Conservation (phyloP, 2,113 vertebrate genomes). For the Lynx canadensis region DNA sequence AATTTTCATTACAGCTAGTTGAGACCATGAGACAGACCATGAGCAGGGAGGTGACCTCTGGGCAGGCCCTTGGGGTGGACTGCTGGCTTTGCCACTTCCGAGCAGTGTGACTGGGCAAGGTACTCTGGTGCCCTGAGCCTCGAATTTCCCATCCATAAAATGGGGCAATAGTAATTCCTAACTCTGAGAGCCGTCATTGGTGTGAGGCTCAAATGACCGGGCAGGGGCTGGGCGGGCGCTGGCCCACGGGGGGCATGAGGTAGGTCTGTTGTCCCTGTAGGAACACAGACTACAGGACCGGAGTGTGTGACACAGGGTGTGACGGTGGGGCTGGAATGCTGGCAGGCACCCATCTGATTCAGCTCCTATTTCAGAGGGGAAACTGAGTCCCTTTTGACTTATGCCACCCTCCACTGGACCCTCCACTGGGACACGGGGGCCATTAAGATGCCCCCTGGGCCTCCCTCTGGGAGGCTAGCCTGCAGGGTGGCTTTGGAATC, state of each 20-base stretch:
- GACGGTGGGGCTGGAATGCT: background rate
- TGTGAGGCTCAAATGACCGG: background rate
- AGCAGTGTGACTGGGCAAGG: background rate
- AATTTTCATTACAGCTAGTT: background rate
- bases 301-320: background rate
- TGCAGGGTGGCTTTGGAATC: background rate
- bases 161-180: background rate
- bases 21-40: background rate
- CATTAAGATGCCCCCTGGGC: background rate
- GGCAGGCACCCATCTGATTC: background rate
- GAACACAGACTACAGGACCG: rapidly evolving
- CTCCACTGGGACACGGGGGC: background rate
- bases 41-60: background rate
- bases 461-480: too few relatives aligned
- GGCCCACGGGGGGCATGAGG: background rate
- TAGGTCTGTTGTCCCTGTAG: background rate
- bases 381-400: background rate
- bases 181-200: background rate
- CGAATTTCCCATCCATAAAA: background rate
- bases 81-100: background rate
- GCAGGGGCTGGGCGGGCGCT: rapidly evolving
- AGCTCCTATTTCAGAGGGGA: background rate
- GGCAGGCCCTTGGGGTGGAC: background rate
- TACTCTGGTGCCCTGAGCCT: background rate
- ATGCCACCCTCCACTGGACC: background rate